Base-by-base conservation (phyloP, 1,140 invertebrate genomes). In the Ips nitidus region DNA sequence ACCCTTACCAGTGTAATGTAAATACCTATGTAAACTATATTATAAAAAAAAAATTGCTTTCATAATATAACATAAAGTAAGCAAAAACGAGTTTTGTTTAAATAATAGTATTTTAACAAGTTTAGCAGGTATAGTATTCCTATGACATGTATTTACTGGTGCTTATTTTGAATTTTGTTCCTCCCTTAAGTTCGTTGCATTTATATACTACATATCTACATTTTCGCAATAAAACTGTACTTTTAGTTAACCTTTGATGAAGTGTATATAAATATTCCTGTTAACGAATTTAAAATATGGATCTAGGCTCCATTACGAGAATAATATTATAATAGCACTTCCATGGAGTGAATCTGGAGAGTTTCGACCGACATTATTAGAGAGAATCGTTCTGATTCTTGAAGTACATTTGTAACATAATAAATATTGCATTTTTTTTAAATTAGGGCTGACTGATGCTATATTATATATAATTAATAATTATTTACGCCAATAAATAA, bases 1-100 rank as follows among this genome's bases (percentile, higher is more conserved):
- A 62, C 22, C 45, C 22, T 50, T 50, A 66, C 62, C 69, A 59
- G 45, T 74, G 69, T 71, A 73, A 68, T 80, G 78, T 80, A 79
- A 77, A 80, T 80, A 80, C 78, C 78, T 80, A 79, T 80, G 78
- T 80, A 80, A 77, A 80, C 76, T 75, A 78, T 76, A 75, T 77
- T 78, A 76, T 37, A 41, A 42, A 59, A 6, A 41, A 42, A 8
- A 42, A 22, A 55, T 55, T 55, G n/a, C 52, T 50, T 22, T 50
- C 45, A 50, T 8, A 75, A 22, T 22, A 22, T 22, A 22, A 22
- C 22, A 22, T 22, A 22, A 22, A 22, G 22, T 22, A 22, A 22
- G 22, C 22, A 22, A 22, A 22, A 22, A 22, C 22, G 22, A 22
- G 22, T 22, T 22, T 22, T 22, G 22, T 22, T 22, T 22, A 22